Evolutionary conservation across 2,888 invertebrate species (phyloP), one percentile per base, ranked within the genome.

Genomic region (Labia minor): DNA sequence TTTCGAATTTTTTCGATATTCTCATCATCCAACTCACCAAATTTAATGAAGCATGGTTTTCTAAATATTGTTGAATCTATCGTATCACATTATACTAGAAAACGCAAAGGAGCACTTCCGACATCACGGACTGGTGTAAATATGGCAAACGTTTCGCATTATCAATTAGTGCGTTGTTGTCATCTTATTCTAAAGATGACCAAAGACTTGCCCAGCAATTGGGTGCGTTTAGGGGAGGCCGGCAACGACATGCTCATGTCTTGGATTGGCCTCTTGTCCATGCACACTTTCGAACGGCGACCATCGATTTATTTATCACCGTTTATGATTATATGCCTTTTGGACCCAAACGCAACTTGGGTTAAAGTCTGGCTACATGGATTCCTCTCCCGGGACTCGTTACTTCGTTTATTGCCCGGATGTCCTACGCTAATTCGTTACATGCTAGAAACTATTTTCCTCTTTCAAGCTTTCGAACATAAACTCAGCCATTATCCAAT

Each of bases 331-430:
- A 19, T 70, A 4, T 21, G 69, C n/a, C 37, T 62, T 19, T 18
- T 70, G 10, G 70, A 70, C 64, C 69, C 70, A 18, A 63, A 49
- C 14, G 70, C 70, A 18, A 21, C 8, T 10, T 69, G 69, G 69
- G 69, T 64, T 21, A 37, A 19, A 1, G 37, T 62, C n/a, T 66
- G 67, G 67, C 63, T 70, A 16, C 67, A 70, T 66, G 61, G 67
- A 37, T 19, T 37, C 6, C 62, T 65, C 37, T 66, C 67, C 11
- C 65, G 65, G 61, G 37, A 63, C 16, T 20, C 63, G 14, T 20
- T 70, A n/a, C n/a, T 62, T 4, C 21, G 20, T 1, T 33, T 64
- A n/a, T 21, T 66, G 10, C n/a, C n/a, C n/a, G n/a, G n/a, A n/a
- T n/a, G n/a, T n/a, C n/a, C n/a, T n/a, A n/a, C n/a, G n/a, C n/a